These are phyloP conservation scores for Pristionchus maxplancki DNA, from an alignment of 2,888 invertebrate species.

Conservation along the genomic window DNA sequence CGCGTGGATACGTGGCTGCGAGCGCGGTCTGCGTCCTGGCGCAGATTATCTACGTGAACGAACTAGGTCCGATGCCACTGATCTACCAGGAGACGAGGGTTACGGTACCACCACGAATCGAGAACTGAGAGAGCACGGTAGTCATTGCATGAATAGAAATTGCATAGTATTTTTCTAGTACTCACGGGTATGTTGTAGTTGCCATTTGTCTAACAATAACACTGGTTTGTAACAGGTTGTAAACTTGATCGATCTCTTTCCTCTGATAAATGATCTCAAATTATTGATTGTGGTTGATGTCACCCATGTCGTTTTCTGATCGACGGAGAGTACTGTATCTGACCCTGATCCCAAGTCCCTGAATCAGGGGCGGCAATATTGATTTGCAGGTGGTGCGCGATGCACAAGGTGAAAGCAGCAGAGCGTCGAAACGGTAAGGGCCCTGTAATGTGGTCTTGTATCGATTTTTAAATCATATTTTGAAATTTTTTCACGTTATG, in stretches of 20 bases:
- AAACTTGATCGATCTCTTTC: background rate
- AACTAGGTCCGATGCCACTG: constrained; percentile 6
- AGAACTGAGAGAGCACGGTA: background rate
- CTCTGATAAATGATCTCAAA: constrained; percentile 13
- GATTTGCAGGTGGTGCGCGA: background rate
- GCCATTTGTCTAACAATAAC: background rate
- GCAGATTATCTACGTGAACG: background rate
- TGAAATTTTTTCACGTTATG: no score
- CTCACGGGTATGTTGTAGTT: background rate
- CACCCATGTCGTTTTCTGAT: background rate
- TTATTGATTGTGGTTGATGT: background rate
- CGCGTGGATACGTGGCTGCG: background rate
- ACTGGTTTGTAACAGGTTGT: background rate
- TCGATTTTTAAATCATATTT: background rate
- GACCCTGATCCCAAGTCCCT: background rate
- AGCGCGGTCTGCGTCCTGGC: background rate
- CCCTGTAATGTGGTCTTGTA: background rate
- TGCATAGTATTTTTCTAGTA: background rate
- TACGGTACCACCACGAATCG: constrained; percentile 3
- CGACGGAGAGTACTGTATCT: constrained; percentile 20
- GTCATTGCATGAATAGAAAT: background rate
- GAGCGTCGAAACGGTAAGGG: background rate
- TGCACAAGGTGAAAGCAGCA: constrained; percentile 1
- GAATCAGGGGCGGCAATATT: background rate
- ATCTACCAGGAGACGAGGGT: background rate